Percentiles rank a stretch among this genome's conserved stretches.
Conservation (phyloP, 2,797 vertebrate genomes). For the Chaetophractus vellerosus region DNA sequence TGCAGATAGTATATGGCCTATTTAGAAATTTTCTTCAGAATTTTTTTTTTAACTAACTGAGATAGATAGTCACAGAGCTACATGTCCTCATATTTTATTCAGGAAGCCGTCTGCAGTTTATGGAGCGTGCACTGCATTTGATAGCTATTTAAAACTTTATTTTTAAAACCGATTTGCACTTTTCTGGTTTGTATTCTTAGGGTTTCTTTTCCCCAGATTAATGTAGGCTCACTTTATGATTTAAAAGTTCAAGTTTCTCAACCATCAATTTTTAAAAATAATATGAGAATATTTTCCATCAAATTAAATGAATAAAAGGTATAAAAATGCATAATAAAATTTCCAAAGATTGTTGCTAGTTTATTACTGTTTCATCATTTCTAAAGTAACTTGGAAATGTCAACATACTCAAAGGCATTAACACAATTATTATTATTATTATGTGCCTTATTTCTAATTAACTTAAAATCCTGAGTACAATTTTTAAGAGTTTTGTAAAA, state of each 20-base stretch:
- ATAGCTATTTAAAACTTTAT: constrained; percentile 86
- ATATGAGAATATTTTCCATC: constrained; percentile 45
- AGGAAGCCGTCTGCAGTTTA: constrained; percentile 88
- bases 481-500: constrained; percentile 24
- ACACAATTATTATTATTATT: neutral
- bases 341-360: constrained; percentile 55
- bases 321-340: constrained; percentile 54
- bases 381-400: constrained; percentile 61
- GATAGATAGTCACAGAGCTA: constrained; percentile 86
- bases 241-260: constrained; percentile 70
- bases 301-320: constrained; percentile 68
- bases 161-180: constrained; percentile 84
- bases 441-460: neutral
- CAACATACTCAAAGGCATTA: constrained; percentile 36
- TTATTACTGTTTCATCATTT: constrained; percentile 69
- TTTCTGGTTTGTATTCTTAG: constrained; percentile 77
- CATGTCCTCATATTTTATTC: constrained; percentile 91
- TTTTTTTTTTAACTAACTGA: constrained; percentile 77
- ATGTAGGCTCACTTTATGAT: constrained; percentile 71
- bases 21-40: constrained; percentile 88
- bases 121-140: constrained; percentile 86
- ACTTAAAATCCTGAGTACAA: neutral
- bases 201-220: constrained; percentile 71
- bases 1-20: constrained; percentile 87
- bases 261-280: constrained; percentile 59